phyloP scores from a whole-genome alignment of 2,113 vertebrate species.

The Solea solea region DNA sequence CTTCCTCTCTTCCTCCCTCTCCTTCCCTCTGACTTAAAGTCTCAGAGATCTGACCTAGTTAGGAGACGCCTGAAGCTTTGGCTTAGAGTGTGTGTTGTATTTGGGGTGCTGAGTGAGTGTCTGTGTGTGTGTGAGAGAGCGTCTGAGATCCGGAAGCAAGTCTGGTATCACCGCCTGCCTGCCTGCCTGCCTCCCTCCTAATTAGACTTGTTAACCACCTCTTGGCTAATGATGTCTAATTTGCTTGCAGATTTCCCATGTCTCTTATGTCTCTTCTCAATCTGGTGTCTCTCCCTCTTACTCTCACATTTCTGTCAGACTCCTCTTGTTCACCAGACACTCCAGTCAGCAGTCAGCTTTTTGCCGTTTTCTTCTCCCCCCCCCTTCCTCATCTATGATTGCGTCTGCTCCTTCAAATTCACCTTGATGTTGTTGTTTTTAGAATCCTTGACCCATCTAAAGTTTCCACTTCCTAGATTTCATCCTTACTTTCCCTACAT shows the following conservation, averaged over 20 bases:
- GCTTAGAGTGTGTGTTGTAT: constrained; percentile 43
- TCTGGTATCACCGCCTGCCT: constrained; percentile 67
- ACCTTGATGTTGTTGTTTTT: constrained; percentile 54
- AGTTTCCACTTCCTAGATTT: neutral
- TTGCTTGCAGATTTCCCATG: constrained; percentile 68
- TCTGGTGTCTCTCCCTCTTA: constrained; percentile 39
- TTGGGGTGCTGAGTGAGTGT: constrained; percentile 27
- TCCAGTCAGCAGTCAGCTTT: constrained; percentile 15
- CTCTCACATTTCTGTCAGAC: constrained; percentile 10
- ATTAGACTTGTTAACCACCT: constrained; percentile 73
- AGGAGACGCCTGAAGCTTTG: constrained; percentile 63
- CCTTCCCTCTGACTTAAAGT: constrained; percentile 60
- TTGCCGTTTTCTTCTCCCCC: constrained; percentile 32
- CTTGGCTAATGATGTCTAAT: constrained; percentile 73
- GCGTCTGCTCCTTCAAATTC: constrained; percentile 46
- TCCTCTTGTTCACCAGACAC: constrained; percentile 34
- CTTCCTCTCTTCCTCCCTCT: constrained; percentile 44
- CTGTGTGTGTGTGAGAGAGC: constrained; percentile 30
- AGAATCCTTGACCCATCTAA: constrained; percentile 25
- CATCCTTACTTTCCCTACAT: neutral
- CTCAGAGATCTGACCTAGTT: constrained; percentile 77
- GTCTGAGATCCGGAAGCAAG: constrained; percentile 58
- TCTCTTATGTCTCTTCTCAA: constrained; percentile 61
- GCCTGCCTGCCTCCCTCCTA: constrained; percentile 63
- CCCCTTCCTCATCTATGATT: constrained; percentile 28